phyloP scores from a whole-genome alignment of 2,797 vertebrate species.

The Anguilla obscura region DNA sequence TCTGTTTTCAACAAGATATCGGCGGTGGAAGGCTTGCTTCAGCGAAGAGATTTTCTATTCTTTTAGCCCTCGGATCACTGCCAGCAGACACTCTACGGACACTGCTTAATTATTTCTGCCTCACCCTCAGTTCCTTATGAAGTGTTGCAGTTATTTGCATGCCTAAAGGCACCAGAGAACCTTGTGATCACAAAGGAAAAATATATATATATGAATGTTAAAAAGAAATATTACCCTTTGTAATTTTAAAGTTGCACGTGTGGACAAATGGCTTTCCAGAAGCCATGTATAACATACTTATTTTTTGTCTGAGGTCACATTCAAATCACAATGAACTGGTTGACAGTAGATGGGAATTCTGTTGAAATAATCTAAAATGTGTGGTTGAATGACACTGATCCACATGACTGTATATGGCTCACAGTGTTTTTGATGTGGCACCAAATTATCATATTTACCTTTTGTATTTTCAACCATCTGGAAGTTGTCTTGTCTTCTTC shows the following conservation, averaged over 20 bases:
- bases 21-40: constrained; percentile 53
- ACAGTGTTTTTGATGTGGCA: background rate
- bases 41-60: constrained; percentile 51
- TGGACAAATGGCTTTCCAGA: constrained; percentile 18
- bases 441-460: background rate
- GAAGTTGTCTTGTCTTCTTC: constrained; percentile 16
- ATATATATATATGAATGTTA: constrained; percentile 59
- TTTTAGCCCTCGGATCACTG: constrained; percentile 43
- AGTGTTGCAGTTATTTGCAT: constrained; percentile 77
- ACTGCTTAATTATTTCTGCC: constrained; percentile 74
- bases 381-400: background rate
- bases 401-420: background rate
- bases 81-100: constrained; percentile 64
- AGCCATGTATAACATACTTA: no score
- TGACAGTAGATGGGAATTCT: background rate
- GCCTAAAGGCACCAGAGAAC: constrained; percentile 71
- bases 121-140: constrained; percentile 63
- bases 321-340: constrained; percentile 6
- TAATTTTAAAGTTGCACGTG: constrained; percentile 25
- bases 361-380: background rate
- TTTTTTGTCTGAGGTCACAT: constrained; percentile 2
- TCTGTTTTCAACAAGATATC: constrained; percentile 65
- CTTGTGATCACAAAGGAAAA: constrained; percentile 57
- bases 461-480: background rate
- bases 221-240: constrained; percentile 57